Conservation (phyloP, 2,888 invertebrate genomes). For the Chymomyza caudatula region DNA sequence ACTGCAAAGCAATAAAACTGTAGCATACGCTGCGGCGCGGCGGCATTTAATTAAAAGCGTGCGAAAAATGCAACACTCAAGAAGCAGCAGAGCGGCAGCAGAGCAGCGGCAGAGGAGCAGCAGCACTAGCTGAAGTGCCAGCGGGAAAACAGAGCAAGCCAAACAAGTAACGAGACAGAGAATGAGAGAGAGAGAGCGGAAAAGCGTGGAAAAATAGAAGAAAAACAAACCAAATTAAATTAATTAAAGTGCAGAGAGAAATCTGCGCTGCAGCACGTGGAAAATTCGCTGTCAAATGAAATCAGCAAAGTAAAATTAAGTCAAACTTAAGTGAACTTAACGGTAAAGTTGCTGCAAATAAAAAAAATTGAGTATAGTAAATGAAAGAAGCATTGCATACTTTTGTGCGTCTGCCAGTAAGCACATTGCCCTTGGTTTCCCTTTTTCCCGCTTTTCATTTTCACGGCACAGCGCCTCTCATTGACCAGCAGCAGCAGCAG, state of each 20-base stretch:
- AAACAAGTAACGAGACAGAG: not conserved
- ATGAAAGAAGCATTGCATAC: conserved; percentile 25
- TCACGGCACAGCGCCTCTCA: not conserved
- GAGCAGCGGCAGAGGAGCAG: conserved; percentile 19
- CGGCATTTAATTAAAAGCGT: conserved; percentile 63
- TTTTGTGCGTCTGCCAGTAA: conserved; percentile 17
- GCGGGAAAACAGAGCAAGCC: not conserved
- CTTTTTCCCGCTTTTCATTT: not conserved
- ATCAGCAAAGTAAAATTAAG: conserved; percentile 57
- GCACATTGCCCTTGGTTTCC: not conserved
- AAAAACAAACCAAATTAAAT: conserved; percentile 56
- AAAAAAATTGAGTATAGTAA: not conserved
- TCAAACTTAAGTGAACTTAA: conserved; percentile 43
- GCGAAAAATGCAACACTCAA: conserved; percentile 61
- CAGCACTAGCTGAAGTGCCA: not conserved
- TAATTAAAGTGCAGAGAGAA: conserved; percentile 62
- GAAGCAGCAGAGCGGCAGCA: not conserved
- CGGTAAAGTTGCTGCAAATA: not conserved
- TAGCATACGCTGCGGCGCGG: conserved; percentile 36
- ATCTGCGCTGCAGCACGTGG: conserved; percentile 52
- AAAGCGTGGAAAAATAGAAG: not conserved
- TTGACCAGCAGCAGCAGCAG: not conserved
- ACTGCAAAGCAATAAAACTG: conserved; percentile 24
- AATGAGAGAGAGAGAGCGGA: not conserved
- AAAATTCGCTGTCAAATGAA: conserved; percentile 44